Percentiles rank a stretch among this genome's conserved stretches.
These are phyloP conservation scores for Keiferia lycopersicella DNA, from an alignment of 2,888 invertebrate genomes.

Conservation along the genomic window DNA sequence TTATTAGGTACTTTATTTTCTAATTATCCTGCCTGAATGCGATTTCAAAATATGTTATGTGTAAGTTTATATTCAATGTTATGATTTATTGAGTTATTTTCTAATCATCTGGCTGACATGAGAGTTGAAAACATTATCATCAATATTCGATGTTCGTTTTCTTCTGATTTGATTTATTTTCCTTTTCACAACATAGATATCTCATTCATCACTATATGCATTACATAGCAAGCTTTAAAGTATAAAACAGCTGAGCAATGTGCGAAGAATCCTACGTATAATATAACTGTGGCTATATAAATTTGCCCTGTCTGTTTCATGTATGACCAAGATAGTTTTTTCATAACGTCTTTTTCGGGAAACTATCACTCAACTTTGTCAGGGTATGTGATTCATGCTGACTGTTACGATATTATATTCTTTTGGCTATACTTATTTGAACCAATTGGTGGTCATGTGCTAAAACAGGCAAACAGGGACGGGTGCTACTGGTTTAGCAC, in stretches of 20 bases:
- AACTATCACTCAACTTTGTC: conserved; percentile 13
- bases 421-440: not conserved
- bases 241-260: not conserved
- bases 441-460: not conserved
- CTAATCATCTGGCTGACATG: no score
- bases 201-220: not conserved
- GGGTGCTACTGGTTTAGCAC: no score
- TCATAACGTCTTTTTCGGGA: conserved; percentile 16
- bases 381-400: conserved; percentile 5
- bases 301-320: conserved; percentile 8
- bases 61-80: no score
- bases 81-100: no score
- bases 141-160: not conserved
- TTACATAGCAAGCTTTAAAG: not conserved
- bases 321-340: conserved; percentile 16
- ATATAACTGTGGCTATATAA: conserved; percentile 21
- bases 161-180: not conserved
- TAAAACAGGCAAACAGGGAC: no score
- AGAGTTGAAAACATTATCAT: not conserved
- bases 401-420: conserved; percentile 8
- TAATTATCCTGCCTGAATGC: no score
- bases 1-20: no score
- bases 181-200: not conserved
- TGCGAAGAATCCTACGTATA: not conserved
- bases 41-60: no score